These are phyloP conservation scores for Acanthopleura granulata DNA, from an alignment of 2,888 invertebrate species.

Conservation along the genomic window DNA sequence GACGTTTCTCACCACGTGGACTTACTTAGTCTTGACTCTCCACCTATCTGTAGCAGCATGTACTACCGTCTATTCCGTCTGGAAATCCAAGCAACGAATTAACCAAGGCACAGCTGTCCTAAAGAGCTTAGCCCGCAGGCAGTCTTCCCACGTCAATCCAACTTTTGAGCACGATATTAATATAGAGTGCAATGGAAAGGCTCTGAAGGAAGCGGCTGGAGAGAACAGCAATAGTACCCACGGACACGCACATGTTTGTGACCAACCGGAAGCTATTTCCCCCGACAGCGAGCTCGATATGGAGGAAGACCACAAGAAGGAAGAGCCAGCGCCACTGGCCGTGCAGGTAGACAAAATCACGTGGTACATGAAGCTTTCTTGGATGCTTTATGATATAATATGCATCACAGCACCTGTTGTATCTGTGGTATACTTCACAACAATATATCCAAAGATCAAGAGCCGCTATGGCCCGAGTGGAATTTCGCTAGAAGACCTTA, in stretches of 20 bases:
- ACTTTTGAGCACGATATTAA: constrained; percentile 1
- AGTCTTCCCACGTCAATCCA: constrained; percentile 11
- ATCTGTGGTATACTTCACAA: constrained; percentile 53
- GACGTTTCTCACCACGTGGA: constrained; percentile 63
- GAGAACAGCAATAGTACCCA: constrained; percentile 2
- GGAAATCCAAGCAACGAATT: constrained; percentile 15
- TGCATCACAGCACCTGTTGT: constrained; percentile 48
- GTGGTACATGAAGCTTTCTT: constrained; percentile 50
- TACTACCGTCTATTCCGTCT: constrained; percentile 9
- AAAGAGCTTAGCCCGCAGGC: constrained; percentile 11
- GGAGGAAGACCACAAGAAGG: constrained; percentile 3
- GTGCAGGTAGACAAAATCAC: constrained; percentile 22
- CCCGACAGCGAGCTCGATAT: background rate
- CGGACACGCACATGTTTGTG: background rate
- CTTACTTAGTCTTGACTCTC: constrained; percentile 52
- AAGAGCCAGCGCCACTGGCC: constrained; percentile 16
- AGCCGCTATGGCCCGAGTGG: background rate
- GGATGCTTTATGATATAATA: constrained; percentile 48
- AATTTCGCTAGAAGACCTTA: constrained; percentile 37
- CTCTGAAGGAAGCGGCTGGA: background rate
- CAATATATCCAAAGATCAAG: constrained; percentile 38
- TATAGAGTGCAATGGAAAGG: background rate
- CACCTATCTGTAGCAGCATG: constrained; percentile 44
- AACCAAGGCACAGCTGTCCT: constrained; percentile 17
- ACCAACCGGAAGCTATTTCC: background rate